Percentiles rank a stretch among this genome's conserved stretches.
Evolutionary conservation across 2,888 invertebrate species (phyloP).

Genomic region (Melikaiella ostensackeni): DNA sequence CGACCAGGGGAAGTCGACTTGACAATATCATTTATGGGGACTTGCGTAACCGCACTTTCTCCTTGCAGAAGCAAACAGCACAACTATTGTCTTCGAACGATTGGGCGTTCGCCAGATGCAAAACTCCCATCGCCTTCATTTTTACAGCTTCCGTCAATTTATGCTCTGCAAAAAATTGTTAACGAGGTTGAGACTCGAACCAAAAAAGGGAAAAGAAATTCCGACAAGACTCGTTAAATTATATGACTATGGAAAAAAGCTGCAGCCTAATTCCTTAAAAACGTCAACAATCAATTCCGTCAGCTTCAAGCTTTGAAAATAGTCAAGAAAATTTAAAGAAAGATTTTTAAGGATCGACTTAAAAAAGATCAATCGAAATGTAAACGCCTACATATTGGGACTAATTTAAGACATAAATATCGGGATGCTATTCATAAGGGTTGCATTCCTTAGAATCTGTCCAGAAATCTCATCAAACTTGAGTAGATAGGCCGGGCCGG

Average conservation of each 20-base stretch:
- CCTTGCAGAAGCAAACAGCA: slow-evolving; percentile 59
- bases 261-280: not conserved
- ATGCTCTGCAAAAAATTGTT: not conserved
- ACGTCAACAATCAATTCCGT: not conserved
- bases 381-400: no score
- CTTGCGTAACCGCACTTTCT: slow-evolving; percentile 75
- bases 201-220: not conserved
- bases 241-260: not conserved
- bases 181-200: slow-evolving; percentile 15
- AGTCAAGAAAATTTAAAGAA: not conserved
- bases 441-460: no score
- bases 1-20: slow-evolving; percentile 53
- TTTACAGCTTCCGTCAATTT: slow-evolving; percentile 28
- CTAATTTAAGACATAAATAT: not conserved
- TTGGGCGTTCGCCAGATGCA: slow-evolving; percentile 38
- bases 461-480: no score
- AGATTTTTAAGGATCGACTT: no score
- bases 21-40: slow-evolving; percentile 75
- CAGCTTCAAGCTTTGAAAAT: not conserved
- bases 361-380: not conserved
- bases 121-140: slow-evolving; percentile 4
- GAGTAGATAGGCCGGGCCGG: no score
- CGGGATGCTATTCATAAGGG: no score
- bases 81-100: slow-evolving; percentile 53
- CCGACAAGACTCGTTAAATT: not conserved